Conservation (phyloP, 2,113 vertebrate genomes). For the Campylomormyrus tamandua region DNA sequence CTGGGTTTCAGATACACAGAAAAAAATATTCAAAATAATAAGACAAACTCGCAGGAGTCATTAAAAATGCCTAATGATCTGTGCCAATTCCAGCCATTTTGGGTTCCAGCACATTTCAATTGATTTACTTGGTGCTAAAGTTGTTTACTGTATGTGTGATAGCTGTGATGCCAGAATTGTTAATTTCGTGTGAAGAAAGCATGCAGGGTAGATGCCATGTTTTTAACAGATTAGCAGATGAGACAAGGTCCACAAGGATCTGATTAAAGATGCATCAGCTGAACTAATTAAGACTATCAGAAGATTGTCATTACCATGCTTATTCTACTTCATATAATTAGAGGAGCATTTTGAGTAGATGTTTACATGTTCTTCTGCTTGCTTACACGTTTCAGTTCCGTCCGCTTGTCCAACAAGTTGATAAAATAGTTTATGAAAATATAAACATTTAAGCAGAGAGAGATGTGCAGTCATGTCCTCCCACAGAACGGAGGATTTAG, state of each 20-base stretch:
- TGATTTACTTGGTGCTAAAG: not conserved
- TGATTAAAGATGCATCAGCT: not conserved
- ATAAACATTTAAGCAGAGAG: not conserved
- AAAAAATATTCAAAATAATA: constrained; percentile 13
- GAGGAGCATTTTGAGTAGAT: not conserved
- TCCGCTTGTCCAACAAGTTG: not conserved
- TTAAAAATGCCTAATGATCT: constrained; percentile 3
- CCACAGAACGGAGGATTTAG: not conserved
- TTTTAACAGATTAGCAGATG: not conserved
- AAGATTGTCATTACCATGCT: not conserved
- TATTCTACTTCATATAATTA: not conserved
- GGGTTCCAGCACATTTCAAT: not conserved
- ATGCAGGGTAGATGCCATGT: not conserved
- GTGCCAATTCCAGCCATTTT: not conserved
- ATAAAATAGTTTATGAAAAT: not conserved
- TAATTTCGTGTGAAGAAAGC: not conserved
- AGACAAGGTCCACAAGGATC: not conserved
- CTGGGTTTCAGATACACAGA: not conserved
- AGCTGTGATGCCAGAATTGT: not conserved
- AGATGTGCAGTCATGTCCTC: not conserved
- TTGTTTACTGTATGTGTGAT: not conserved
- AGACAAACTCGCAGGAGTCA: not conserved
- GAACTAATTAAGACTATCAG: not conserved
- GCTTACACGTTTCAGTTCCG: not conserved
- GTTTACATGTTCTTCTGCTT: not conserved